These are phyloP conservation scores for Chlorodrepanis virens DNA, from an alignment of 2,113 vertebrate genomes.

Conservation along the genomic window DNA sequence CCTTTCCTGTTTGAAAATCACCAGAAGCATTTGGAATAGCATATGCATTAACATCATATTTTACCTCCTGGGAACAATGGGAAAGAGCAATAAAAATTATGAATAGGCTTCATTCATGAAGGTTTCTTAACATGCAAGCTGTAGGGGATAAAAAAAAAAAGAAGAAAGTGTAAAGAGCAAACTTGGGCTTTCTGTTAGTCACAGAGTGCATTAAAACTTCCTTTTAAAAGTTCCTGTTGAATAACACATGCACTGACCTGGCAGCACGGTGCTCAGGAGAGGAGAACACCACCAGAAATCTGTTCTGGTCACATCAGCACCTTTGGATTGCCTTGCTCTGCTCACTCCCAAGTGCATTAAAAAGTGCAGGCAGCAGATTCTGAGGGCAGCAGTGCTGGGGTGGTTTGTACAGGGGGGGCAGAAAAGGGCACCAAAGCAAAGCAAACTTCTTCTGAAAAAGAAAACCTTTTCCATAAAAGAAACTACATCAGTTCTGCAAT, in stretches of 20 bases:
- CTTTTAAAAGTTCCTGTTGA: not conserved
- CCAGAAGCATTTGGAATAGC: not conserved
- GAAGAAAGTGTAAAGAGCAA: not conserved
- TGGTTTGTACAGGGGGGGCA: not conserved
- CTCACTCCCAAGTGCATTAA: not conserved
- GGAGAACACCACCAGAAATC: not conserved
- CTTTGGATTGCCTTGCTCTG: not conserved
- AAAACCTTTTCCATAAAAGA: not conserved
- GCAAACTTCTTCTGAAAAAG: not conserved
- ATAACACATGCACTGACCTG: not conserved
- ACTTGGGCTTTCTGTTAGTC: not conserved
- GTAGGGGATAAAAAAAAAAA: not conserved
- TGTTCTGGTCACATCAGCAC: not conserved
- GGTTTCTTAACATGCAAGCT: not conserved
- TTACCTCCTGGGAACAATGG: not conserved
- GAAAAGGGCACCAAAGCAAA: not conserved
- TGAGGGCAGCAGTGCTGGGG: not conserved
- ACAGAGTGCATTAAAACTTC: not conserved
- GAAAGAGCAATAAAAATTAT: not conserved
- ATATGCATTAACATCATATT: not conserved
- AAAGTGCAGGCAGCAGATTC: not conserved
- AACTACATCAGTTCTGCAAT: rapidly evolving
- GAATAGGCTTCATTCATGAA: not conserved
- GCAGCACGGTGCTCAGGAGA: not conserved
- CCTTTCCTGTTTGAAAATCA: not conserved